phyloP scores from a whole-genome alignment of 64 coral and sea anemone species.

The Stichodactyla mertensii region DNA sequence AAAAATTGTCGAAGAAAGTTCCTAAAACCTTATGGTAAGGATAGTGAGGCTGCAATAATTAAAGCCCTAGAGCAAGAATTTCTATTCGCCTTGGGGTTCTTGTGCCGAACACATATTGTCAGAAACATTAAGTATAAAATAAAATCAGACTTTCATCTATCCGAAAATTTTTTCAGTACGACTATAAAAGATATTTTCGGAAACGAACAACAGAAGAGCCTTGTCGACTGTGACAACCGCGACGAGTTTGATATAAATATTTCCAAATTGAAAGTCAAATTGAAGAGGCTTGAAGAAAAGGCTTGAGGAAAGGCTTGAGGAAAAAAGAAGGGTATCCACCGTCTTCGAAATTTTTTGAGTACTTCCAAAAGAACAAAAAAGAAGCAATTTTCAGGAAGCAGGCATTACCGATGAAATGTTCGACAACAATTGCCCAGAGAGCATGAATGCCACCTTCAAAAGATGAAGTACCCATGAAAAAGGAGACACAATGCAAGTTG shows the following conservation, averaged over 20 bases:
- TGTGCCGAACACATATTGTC: conserved; percentile 17
- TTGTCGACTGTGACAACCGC: background rate
- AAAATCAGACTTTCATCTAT: background rate
- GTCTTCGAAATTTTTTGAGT: background rate
- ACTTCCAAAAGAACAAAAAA: background rate
- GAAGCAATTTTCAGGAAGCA: background rate
- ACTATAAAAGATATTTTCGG: background rate
- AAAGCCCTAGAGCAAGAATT: conserved; percentile 34
- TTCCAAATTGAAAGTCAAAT: background rate
- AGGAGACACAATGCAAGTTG: background rate
- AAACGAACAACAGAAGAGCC: background rate
- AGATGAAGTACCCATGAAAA: conserved; percentile 15
- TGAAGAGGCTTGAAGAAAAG: background rate
- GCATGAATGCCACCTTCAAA: conserved; percentile 44
- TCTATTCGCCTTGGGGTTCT: conserved; percentile 23
- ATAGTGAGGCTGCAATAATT: conserved; percentile 9
- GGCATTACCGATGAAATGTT: conserved; percentile 47
- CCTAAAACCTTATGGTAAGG: conserved; percentile 45
- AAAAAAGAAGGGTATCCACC: background rate
- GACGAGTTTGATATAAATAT: background rate
- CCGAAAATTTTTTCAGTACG: background rate
- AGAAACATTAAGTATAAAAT: background rate
- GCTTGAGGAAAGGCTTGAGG: background rate
- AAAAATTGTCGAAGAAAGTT: background rate
- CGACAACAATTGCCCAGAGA: conserved; percentile 50